A percentile compares a stretch with the other conserved stretches of the same genome.
Conservation (phyloP, 2,113 vertebrate genomes). For the Cyanocitta stelleri region DNA sequence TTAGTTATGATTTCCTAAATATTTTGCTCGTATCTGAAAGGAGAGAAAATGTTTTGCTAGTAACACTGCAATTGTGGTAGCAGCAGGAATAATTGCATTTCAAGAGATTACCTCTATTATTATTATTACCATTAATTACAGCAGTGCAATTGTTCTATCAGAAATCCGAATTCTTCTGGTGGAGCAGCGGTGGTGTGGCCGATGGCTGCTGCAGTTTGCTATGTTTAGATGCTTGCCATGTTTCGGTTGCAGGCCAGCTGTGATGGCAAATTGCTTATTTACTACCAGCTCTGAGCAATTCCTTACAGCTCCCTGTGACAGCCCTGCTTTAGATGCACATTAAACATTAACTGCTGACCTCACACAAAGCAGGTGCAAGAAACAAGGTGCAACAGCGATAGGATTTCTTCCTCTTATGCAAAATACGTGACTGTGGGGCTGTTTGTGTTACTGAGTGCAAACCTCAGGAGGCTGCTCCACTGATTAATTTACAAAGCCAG, state of each 20-base stretch:
- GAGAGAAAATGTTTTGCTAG: not conserved
- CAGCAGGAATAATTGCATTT: not conserved
- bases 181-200: not conserved
- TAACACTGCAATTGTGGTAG: not conserved
- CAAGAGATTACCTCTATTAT: not conserved
- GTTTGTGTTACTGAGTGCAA: not conserved
- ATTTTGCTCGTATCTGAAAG: not conserved
- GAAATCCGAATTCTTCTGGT: not conserved
- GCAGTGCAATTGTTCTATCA: not conserved
- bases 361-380: not conserved
- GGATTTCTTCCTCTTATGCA: conserved; percentile 19
- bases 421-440: not conserved
- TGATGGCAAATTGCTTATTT: conserved; percentile 21
- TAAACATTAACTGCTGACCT: conserved; percentile 14
- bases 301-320: not conserved
- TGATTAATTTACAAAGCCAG: not conserved
- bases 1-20: not conserved
- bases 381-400: not conserved
- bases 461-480: not conserved
- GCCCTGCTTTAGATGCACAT: not conserved
- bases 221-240: not conserved
- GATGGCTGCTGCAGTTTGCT: not conserved
- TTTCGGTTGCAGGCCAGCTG: not conserved
- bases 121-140: not conserved
- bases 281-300: not conserved